Evolutionary conservation across 2,888 invertebrate species (phyloP).

Genomic region (Diogma glabrata): DNA sequence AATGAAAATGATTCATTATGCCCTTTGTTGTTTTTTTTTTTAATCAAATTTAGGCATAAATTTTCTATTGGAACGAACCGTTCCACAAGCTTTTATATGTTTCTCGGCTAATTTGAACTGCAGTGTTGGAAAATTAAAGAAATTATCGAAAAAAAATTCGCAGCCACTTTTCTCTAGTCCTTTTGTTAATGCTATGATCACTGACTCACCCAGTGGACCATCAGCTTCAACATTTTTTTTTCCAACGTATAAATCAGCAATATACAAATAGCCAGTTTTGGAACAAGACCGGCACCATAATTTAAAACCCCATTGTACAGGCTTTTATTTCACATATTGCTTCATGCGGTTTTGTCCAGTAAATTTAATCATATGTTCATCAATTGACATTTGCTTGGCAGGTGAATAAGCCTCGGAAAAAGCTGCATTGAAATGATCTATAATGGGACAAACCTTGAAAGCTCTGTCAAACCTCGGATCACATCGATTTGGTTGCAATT

Average conservation of each 20-base stretch:
- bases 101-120: constrained; percentile 6
- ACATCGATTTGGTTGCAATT: too few relatives aligned
- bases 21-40: constrained; percentile 9
- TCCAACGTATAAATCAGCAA: neutral
- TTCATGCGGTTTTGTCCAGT: too few relatives aligned
- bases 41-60: constrained; percentile 11
- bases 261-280: neutral
- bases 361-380: too few relatives aligned
- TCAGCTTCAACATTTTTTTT: neutral
- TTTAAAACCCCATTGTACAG: neutral
- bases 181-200: constrained; percentile 7
- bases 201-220: constrained; percentile 11
- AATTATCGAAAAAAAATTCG: constrained; percentile 10
- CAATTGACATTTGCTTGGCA: too few relatives aligned
- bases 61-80: constrained; percentile 14
- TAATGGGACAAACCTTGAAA: too few relatives aligned
- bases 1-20: constrained; percentile 9
- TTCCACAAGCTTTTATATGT: constrained; percentile 13
- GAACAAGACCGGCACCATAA: neutral
- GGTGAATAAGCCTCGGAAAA: too few relatives aligned
- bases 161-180: neutral
- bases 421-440: too few relatives aligned
- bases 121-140: constrained; percentile 1
- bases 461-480: too few relatives aligned
- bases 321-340: too few relatives aligned